Evolutionary conservation across 2,113 vertebrate genomes (phyloP).

Genomic region (Holacanthus passer): DNA sequence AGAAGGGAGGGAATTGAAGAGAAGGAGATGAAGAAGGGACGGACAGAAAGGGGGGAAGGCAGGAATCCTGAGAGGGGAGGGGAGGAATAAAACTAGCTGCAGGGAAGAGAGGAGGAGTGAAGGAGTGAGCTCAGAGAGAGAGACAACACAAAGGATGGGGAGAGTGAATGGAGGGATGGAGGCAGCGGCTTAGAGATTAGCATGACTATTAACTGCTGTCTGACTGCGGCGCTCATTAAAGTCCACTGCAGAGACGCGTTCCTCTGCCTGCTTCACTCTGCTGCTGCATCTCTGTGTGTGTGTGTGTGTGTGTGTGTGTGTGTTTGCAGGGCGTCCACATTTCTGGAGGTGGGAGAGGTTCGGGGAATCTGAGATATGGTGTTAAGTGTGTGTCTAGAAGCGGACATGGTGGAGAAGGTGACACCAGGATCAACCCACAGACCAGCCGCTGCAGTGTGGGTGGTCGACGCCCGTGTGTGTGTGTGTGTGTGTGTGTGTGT

Average conservation of each 20-base stretch:
- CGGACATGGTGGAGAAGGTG: constrained; percentile 13
- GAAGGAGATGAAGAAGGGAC: not conserved
- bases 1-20: not conserved
- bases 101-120: not conserved
- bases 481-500: not conserved
- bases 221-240: constrained; percentile 68
- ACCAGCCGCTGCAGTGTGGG: not conserved
- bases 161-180: constrained; percentile 44
- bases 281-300: constrained; percentile 13
- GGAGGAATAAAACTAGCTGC: not conserved
- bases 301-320: not conserved
- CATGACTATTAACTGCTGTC: constrained; percentile 60
- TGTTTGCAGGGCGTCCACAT: not conserved
- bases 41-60: not conserved
- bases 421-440: constrained; percentile 20
- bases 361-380: not conserved
- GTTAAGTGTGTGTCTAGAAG: not conserved
- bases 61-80: not conserved
- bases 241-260: constrained; percentile 54
- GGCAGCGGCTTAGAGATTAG: constrained; percentile 65
- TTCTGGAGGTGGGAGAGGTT: not conserved
- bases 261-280: not conserved
- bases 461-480: constrained; percentile 25
- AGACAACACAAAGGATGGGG: constrained; percentile 22
- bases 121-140: not conserved